Percentiles rank a stretch among this genome's conserved stretches.
Evolutionary conservation across 2,888 invertebrate genomes (phyloP).

Genomic region (Liopterus haemorrhoidalis): DNA sequence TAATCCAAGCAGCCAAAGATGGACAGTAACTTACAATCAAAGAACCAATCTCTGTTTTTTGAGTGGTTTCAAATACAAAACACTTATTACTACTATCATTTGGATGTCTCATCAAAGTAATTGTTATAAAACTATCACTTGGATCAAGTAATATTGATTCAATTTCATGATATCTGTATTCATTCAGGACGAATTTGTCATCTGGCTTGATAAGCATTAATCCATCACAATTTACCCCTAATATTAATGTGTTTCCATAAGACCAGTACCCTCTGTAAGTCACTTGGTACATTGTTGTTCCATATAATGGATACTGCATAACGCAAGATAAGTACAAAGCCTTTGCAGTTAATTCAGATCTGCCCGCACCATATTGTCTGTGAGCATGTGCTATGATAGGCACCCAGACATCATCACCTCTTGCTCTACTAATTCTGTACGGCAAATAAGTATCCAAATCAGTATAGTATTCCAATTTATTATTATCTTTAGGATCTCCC

Average conservation of each 20-base stretch:
- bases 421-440: slow-evolving; percentile 69
- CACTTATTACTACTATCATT: slow-evolving; percentile 70
- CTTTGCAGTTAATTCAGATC: slow-evolving; percentile 85
- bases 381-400: slow-evolving; percentile 84
- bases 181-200: slow-evolving; percentile 86
- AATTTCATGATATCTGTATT: slow-evolving; percentile 84
- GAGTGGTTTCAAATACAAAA: slow-evolving; percentile 86
- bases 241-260: slow-evolving; percentile 66
- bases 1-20: slow-evolving; percentile 72
- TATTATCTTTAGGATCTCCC: slow-evolving; percentile 73
- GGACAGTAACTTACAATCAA: slow-evolving; percentile 89
- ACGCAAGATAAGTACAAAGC: slow-evolving; percentile 90
- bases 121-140: slow-evolving; percentile 85
- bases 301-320: slow-evolving; percentile 86
- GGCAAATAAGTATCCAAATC: slow-evolving; percentile 89
- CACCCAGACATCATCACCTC: slow-evolving; percentile 79
- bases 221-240: slow-evolving; percentile 88
- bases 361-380: slow-evolving; percentile 85
- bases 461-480: slow-evolving; percentile 77
- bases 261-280: slow-evolving; percentile 93
- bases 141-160: slow-evolving; percentile 88
- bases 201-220: slow-evolving; percentile 85
- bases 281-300: slow-evolving; percentile 57
- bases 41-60: slow-evolving; percentile 88
- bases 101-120: slow-evolving; percentile 70